A percentile compares a stretch with the other conserved stretches of the same genome.
Conservation (phyloP, 37 sponge, comb jelly and placozoan species). For the Chondrilla cf. caribensis region DNA sequence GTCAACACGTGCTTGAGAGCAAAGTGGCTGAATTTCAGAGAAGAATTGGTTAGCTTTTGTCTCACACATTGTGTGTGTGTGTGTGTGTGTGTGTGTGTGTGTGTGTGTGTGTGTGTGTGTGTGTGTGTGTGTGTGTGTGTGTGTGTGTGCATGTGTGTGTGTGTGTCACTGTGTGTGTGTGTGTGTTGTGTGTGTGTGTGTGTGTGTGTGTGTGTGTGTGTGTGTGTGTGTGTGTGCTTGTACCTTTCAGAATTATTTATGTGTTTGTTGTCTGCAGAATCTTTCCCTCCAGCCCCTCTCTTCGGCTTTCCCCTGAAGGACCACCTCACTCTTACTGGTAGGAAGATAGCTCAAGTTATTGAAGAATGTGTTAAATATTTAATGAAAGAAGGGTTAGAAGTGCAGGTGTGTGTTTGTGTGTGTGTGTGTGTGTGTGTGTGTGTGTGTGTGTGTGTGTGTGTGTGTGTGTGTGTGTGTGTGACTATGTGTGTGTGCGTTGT, state of each 20-base stretch:
- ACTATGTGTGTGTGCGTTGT: no score
- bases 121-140: slow-evolving; percentile 22
- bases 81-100: no score
- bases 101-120: not conserved
- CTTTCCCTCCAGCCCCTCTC: slow-evolving; percentile 42
- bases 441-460: slow-evolving; percentile 43
- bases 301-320: slow-evolving; percentile 62
- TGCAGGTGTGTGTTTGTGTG: slow-evolving; percentile 40
- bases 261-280: slow-evolving; percentile 29
- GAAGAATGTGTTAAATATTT: slow-evolving; percentile 61
- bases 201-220: slow-evolving; percentile 6
- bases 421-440: slow-evolving; percentile 15
- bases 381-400: slow-evolving; percentile 53
- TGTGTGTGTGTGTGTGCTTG: slow-evolving; percentile 10
- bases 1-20: not conserved
- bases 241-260: not conserved
- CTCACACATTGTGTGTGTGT: not conserved
- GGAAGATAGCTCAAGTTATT: slow-evolving; percentile 66
- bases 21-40: slow-evolving; percentile 10
- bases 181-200: not conserved
- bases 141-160: not conserved
- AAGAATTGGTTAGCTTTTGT: not conserved
- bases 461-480: no score
- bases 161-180: not conserved
- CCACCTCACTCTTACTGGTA: slow-evolving; percentile 51